Conservation (phyloP, 2,797 vertebrate species). For the Novumbra hubbsi region DNA sequence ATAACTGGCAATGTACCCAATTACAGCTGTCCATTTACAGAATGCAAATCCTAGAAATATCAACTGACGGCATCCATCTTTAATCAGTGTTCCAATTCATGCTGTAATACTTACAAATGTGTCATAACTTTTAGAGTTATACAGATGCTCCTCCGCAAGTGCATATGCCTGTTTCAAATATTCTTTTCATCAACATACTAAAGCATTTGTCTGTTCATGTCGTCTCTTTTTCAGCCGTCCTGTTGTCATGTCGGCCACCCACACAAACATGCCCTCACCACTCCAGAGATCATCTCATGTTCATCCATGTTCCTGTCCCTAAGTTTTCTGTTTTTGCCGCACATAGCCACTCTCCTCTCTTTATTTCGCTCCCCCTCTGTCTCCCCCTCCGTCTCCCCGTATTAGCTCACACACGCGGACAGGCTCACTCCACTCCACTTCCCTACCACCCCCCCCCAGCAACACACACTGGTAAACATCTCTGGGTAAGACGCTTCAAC, state of each 20-base stretch:
- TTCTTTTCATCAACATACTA: too few species aligned
- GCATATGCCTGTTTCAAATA: too few species aligned
- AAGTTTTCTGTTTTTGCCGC: neutral
- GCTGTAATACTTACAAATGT: too few species aligned
- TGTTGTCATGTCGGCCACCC: neutral
- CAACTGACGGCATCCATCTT: too few species aligned
- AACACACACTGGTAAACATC: neutral
- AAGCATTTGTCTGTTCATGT: neutral
- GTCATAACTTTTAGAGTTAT: too few species aligned
- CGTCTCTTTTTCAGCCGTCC: neutral
- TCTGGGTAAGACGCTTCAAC: neutral
- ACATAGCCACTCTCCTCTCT: neutral
- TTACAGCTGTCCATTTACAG: too few species aligned
- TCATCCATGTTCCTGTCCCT: neutral
- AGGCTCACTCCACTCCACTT: neutral
- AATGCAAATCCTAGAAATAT: too few species aligned
- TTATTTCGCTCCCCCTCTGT: neutral
- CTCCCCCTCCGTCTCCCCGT: constrained; percentile 11
- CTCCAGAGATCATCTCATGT: neutral
- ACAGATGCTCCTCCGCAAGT: too few species aligned
- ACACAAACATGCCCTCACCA: neutral
- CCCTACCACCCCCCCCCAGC: neutral
- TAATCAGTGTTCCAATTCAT: too few species aligned
- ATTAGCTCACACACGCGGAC: constrained; percentile 7
- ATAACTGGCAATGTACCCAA: too few species aligned